Conservation (phyloP, 1,140 invertebrate genomes). For the Anoplolepis gracilipes region DNA sequence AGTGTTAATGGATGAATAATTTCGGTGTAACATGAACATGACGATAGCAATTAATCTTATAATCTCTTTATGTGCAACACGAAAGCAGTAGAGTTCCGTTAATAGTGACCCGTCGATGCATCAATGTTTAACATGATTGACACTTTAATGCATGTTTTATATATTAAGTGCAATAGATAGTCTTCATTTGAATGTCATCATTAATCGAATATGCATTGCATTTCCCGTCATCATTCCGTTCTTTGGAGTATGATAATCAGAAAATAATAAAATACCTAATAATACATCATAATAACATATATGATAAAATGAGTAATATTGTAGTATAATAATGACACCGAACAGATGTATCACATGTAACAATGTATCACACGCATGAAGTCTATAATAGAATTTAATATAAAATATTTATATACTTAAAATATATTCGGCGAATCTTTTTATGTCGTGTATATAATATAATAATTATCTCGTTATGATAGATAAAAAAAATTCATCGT, state of each 20-base stretch:
- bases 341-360: too few relatives aligned
- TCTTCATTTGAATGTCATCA: not conserved
- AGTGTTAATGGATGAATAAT: conserved; percentile 22
- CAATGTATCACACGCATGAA: too few relatives aligned
- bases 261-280: conserved; percentile 3
- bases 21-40: conserved; percentile 1
- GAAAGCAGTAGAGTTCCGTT: conserved; percentile 2
- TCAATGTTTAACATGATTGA: conserved; percentile 29
- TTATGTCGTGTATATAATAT: too few relatives aligned
- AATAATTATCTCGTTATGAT: not conserved
- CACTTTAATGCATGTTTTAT: conserved; percentile 35
- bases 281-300: not conserved
- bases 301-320: not conserved
- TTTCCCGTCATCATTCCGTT: not conserved
- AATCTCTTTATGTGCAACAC: conserved; percentile 8
- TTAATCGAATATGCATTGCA: not conserved
- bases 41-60: not conserved
- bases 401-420: not conserved
- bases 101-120: conserved; percentile 3
- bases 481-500: not conserved
- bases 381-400: too few relatives aligned
- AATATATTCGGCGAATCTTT: not conserved
- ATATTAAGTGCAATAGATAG: conserved; percentile 1
- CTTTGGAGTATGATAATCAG: not conserved
- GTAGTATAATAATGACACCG: not conserved